Percentiles rank a stretch among this genome's conserved stretches.
These are phyloP conservation scores for Diaperis boleti DNA, from an alignment of 2,888 invertebrate genomes.

Conservation along the genomic window DNA sequence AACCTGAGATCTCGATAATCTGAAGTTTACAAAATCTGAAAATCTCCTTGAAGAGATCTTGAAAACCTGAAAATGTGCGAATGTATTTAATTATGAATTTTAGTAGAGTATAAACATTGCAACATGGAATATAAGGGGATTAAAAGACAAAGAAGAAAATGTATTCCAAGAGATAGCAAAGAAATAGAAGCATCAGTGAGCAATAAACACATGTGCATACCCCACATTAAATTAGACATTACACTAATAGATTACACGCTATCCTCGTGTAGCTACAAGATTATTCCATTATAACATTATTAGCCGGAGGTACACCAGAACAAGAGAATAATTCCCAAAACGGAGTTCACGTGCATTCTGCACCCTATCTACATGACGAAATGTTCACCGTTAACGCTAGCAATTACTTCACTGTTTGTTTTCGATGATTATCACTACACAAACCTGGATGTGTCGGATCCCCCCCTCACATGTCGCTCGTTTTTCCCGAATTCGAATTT, in stretches of 20 bases:
- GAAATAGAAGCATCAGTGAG: no score
- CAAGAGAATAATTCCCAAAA: slow-evolving; percentile 33
- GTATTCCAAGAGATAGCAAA: no score
- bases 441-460: slow-evolving; percentile 14
- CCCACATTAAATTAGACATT: slow-evolving; percentile 9
- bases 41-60: no score
- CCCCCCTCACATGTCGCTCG: no score
- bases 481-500: slow-evolving; percentile 18
- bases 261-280: slow-evolving; percentile 28
- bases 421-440: slow-evolving; percentile 14
- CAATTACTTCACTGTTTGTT: slow-evolving; percentile 29
- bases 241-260: slow-evolving; percentile 27
- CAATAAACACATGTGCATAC: slow-evolving; percentile 6
- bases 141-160: no score
- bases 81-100: no score
- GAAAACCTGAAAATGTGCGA: no score
- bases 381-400: background rate
- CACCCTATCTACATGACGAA: slow-evolving; percentile 14
- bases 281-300: slow-evolving; percentile 33
- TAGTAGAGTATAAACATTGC: no score
- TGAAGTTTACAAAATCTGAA: no score
- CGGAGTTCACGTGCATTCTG: slow-evolving; percentile 19
- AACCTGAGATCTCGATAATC: no score
- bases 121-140: no score
- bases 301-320: slow-evolving; percentile 17